phyloP scores from a whole-genome alignment of 92 coral and sea anemone species.

The Paramuricea clavata region DNA sequence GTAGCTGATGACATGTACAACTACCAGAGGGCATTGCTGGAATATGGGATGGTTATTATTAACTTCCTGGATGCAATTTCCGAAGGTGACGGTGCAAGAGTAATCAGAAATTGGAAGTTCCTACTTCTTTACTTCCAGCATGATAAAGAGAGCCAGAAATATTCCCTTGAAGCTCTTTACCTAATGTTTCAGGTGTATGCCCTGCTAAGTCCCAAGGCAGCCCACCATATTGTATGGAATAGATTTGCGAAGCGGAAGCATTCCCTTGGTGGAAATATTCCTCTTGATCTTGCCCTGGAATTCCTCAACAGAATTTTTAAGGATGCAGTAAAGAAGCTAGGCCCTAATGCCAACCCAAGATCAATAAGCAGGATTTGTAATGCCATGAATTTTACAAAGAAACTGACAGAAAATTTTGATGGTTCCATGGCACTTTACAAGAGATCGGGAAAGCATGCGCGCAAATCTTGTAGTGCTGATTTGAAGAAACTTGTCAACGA shows the following conservation, averaged over 20 bases:
- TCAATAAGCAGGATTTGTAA: constrained; percentile 64
- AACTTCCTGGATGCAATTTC: constrained; percentile 16
- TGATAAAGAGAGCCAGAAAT: not conserved
- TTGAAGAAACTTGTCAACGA: constrained; percentile 17
- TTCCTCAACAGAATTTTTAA: constrained; percentile 74
- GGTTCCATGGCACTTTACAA: constrained; percentile 38
- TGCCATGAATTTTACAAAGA: constrained; percentile 38
- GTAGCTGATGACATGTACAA: constrained; percentile 12
- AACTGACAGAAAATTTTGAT: constrained; percentile 58
- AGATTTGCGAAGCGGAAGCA: constrained; percentile 9
- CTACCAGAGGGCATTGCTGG: constrained; percentile 15
- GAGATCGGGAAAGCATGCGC: constrained; percentile 64
- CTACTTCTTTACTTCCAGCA: constrained; percentile 4
- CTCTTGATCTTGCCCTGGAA: constrained; percentile 70
- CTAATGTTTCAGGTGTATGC: constrained; percentile 13
- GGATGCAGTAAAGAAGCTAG: constrained; percentile 68
- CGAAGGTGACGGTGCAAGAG: constrained; percentile 6
- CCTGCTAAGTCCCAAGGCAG: constrained; percentile 7
- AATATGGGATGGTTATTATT: not conserved
- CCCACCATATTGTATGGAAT: not conserved
- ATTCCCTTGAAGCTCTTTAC: constrained; percentile 7
- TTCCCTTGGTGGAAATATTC: not conserved
- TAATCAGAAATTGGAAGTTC: constrained; percentile 3
- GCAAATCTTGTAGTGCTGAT: constrained; percentile 50
- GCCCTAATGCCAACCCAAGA: constrained; percentile 67